Conservation (phyloP, 2,797 vertebrate genomes). For the Simalia tracyae region DNA sequence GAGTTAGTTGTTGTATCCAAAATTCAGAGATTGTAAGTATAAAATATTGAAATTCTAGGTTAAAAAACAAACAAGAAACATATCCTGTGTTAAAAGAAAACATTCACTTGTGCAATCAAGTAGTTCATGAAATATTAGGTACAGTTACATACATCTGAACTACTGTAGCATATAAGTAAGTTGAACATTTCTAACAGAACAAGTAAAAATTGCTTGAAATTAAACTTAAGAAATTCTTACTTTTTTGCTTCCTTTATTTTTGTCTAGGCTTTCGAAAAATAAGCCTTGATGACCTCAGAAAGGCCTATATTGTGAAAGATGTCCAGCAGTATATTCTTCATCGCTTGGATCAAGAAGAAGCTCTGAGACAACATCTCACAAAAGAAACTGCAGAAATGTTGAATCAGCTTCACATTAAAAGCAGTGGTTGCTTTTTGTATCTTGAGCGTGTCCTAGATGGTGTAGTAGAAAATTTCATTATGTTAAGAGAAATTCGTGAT, state of each 20-base stretch:
- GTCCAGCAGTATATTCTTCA: constrained; percentile 99
- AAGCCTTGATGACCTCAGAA: constrained; percentile 96
- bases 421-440: constrained; percentile 97
- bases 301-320: constrained; percentile 97
- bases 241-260: constrained; percentile 29
- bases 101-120: background rate
- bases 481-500: constrained; percentile 96
- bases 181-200: background rate
- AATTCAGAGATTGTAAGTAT: background rate
- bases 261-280: constrained; percentile 93
- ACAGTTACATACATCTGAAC: background rate
- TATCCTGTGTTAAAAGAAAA: background rate
- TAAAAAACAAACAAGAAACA: background rate
- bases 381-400: constrained; percentile 99
- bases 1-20: background rate
- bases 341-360: constrained; percentile 95
- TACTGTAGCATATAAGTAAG: background rate
- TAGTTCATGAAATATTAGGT: background rate
- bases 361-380: constrained; percentile 94
- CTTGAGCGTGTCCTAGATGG: constrained; percentile 96
- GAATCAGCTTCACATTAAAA: constrained; percentile 99
- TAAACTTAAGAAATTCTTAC: constrained; percentile 1
- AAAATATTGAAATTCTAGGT: background rate
- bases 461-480: constrained; percentile 97
- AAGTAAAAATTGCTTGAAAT: background rate